Evolutionary conservation across 2,888 invertebrate species (phyloP), one percentile per base, ranked within the genome.

Genomic region (Lutraria lutraria): DNA sequence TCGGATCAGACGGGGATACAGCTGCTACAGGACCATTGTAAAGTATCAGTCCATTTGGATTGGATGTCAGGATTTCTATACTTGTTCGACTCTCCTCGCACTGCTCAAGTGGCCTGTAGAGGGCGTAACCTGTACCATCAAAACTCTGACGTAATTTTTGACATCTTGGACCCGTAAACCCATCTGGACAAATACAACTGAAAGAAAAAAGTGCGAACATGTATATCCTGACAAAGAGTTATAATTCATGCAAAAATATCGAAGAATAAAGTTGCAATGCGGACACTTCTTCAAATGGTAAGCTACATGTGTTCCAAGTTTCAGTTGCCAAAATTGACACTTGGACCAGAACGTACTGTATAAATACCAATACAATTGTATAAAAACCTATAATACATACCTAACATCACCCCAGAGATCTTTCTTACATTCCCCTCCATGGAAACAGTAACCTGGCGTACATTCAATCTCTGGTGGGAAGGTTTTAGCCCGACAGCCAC

Each of bases 91-190:
- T 99, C 93, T 98, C 98, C 95, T 99, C 99, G 97, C 99, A 99
- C 93, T 96, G 96, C 63, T 96, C 95, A 86, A 99, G 97, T 0
- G 99, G 98, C 4, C 99, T 98, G 97, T 99, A 99, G 99, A 99
- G 99, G 31, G 99, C 99, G 98, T 99, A 99, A 8, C 99, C 99
- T 93, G 98, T 98, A 25, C 99, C 99, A 92, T 98, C 97, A 97
- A 99, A 99, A 95, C 98, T 98, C 95, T 99, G 97, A 0, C 94
- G 93, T 0, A 99, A 99, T 97, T 99, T 99, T 97, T 99, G 99
- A 97, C 99, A 99, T 87, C 99, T 97, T 1, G 99, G 99, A 0
- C 99, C 99, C 93, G 98, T 98, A 96, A 98, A 99, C 3, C 98
- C 98, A 68, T 98, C 98, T 0, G 98, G 98, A 96, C 99, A 99